Percentiles rank a stretch among this genome's conserved stretches.
phyloP scores from a whole-genome alignment of 92 coral and sea anemone genomes.

The Umimayanthus kanabou region DNA sequence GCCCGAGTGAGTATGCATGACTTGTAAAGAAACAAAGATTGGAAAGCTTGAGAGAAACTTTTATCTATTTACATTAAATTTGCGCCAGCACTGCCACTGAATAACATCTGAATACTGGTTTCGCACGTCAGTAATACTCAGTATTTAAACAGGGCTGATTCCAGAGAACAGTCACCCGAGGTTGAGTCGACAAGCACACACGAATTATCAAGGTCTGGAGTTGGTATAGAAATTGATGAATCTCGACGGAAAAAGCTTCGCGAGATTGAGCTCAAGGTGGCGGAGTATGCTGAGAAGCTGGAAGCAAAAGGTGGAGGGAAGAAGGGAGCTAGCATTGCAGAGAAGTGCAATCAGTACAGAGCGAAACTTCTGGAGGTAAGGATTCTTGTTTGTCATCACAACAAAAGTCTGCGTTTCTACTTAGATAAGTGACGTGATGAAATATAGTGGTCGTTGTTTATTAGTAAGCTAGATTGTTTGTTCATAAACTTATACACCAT shows the following conservation, averaged over 20 bases:
- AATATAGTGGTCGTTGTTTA: too few relatives aligned
- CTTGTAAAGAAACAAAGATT: too few relatives aligned
- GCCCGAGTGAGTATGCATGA: too few relatives aligned
- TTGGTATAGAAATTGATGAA: slow-evolving; percentile 84
- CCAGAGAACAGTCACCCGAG: slow-evolving; percentile 76
- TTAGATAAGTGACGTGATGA: too few relatives aligned
- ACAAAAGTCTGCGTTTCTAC: too few relatives aligned
- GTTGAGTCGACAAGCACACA: slow-evolving; percentile 50
- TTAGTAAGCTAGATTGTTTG: too few relatives aligned
- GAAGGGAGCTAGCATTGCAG: slow-evolving; percentile 73
- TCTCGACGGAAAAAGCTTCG: slow-evolving; percentile 86
- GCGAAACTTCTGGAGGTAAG: slow-evolving; percentile 89
- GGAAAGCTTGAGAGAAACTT: too few relatives aligned
- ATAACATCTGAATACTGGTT: too few relatives aligned
- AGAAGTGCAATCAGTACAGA: slow-evolving; percentile 87
- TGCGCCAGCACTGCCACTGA: background rate
- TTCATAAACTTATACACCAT: too few relatives aligned
- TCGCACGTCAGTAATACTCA: background rate
- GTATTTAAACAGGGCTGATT: slow-evolving; percentile 40
- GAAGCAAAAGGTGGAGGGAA: slow-evolving; percentile 85
- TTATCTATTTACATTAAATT: too few relatives aligned
- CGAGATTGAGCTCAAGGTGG: slow-evolving; percentile 95
- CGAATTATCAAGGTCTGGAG: slow-evolving; percentile 54
- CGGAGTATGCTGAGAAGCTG: slow-evolving; percentile 93
- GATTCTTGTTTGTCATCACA: background rate